Evolutionary conservation across 37 sponge, comb jelly and placozoan genomes (phyloP).

Genomic region (Corticium candelabrum): DNA sequence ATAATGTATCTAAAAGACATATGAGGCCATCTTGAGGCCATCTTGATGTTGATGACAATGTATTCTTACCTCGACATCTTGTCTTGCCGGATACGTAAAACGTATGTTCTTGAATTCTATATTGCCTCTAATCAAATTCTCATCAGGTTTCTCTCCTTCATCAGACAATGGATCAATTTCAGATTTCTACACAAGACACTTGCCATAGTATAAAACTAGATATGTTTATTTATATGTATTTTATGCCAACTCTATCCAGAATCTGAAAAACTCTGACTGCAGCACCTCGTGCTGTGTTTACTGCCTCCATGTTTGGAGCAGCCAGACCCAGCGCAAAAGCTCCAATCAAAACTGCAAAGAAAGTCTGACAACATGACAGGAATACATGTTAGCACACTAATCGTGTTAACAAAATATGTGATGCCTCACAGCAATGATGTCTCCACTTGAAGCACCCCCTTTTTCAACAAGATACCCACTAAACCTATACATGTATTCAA

Average conservation of each 20-base stretch:
- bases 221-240: background rate
- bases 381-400: no score
- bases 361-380: no score
- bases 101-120: constrained; percentile 63
- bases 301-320: constrained; percentile 34
- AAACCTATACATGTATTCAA: no score
- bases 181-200: constrained; percentile 34
- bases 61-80: constrained; percentile 50
- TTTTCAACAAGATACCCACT: no score
- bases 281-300: constrained; percentile 48
- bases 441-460: no score
- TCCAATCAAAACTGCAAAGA: constrained; percentile 66
- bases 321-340: constrained; percentile 66
- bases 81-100: constrained; percentile 79
- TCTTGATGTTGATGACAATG: background rate
- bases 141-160: constrained; percentile 44
- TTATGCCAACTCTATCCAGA: background rate
- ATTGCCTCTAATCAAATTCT: constrained; percentile 33
- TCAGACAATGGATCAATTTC: constrained; percentile 45
- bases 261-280: constrained; percentile 27
- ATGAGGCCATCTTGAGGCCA: no score
- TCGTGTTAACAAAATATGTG: no score
- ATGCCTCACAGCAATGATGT: no score
- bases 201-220: no score
- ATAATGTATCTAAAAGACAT: no score